Evolutionary conservation across 2,113 vertebrate genomes (phyloP), one percentile per base, ranked within the genome.

Genomic region (Diglossa brunneiventris): DNA sequence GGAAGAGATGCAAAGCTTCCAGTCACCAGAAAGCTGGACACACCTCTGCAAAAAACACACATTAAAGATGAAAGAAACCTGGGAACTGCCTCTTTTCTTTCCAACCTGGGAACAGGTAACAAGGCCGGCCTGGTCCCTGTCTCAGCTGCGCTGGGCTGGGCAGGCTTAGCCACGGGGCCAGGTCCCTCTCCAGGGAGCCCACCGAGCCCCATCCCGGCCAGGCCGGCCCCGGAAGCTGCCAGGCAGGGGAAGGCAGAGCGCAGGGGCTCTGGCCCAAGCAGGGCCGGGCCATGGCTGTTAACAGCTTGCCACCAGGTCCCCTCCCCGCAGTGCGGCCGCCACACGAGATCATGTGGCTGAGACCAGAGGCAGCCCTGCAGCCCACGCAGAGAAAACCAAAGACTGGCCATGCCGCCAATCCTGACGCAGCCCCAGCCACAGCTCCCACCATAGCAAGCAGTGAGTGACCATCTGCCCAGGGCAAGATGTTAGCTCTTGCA

Each of bases 151-250:
- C 33, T n/a, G 33, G 33, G 33, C 21, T 3, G 4, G 33, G 55
- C 33, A n/a, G 55, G 33, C 21, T n/a, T 15, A n/a, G 33, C 55
- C 2, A 1, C 3, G 33, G 55, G 33, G 55, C 21, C 33, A 9
- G 21, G 55, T 14, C 55, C 55, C 13, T n/a, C 21, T 58, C 33
- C 1, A 6, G 18, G 33, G 21, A 58, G 33, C 21, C 33, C 33
- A n/a, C 33, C 1, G 4, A 23, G 33, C 20, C 20, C 33, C 9
- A 6, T n/a, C 20, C 33, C 4, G 6, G 55, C 55, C 9, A 1
- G 56, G 22, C 22, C 14, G 4, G 56, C 21, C 20, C 33, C 19
- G 10, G 55, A 7, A n/a, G 21, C 55, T n/a, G 55, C 33, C 31
- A 23, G 55, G 55, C 22, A 58, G 33, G 33, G 33, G 6, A 35